Evolutionary conservation across 2,113 vertebrate genomes (phyloP), one percentile per base, ranked within the genome.

Genomic region (Microtus montanus): DNA sequence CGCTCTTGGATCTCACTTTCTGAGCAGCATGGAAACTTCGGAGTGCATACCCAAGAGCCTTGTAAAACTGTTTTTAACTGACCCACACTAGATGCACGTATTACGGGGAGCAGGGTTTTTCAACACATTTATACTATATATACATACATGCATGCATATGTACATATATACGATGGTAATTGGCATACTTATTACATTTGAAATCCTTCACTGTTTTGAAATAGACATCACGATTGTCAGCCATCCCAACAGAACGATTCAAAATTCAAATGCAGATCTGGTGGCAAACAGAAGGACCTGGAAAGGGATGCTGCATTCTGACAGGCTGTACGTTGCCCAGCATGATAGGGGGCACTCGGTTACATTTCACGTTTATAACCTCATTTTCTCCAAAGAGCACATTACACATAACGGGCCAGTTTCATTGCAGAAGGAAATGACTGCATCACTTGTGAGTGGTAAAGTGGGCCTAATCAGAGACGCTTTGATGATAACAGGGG

Each of bases 311-410:
- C 35, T 58, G 66, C 70, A 58, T 54, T 80, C 47, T 71, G 52
- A 94, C n/a, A 30, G 52, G 64, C 64, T 77, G 35, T 79, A 68
- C 54, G n/a, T 52, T 64, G 93, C 83, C 28, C 0, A 22, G 7
- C 52, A 38, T 71, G 44, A 74, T 12, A 83, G 83, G 7, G 80
- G 63, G 3, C 14, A 26, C 38, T 47, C 63, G 44, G 80, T 64
- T 71, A 77, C 70, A 54, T 93, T 92, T 96, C n/a, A 74, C 38
- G n/a, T 95, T 93, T 93, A 93, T 86, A 92, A 93, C 86, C 74
- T 75, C 41, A 26, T 92, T 87, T 95, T 82, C 87, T 84, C 82
- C 74, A 77, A 89, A 94, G 79, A 95, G 73, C 54, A 22, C 87
- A 75, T 91, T 87, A 66, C 24, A 84, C 38, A 47, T 22, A 83